These are phyloP conservation scores for Typhlichthys subterraneus DNA, from an alignment of 2,797 vertebrate species.

Conservation along the genomic window DNA sequence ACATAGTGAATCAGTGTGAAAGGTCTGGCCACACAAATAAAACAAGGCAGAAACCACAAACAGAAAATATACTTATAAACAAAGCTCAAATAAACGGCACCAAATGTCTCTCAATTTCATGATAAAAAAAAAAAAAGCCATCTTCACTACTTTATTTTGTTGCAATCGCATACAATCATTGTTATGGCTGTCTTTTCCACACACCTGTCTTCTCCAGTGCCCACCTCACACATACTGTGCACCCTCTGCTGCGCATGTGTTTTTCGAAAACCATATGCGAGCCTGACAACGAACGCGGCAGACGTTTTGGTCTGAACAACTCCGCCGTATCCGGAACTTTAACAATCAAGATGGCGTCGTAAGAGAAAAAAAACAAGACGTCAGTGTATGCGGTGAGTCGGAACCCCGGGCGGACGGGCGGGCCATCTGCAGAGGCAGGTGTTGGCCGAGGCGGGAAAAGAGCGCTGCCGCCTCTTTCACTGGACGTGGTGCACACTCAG, in stretches of 20 bases:
- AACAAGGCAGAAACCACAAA: conserved; percentile 28
- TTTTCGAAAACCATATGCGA: conserved; percentile 57
- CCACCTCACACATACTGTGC: too few relatives aligned
- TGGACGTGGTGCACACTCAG: conserved; percentile 57
- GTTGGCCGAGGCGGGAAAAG: conserved; percentile 57
- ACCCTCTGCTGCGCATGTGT: conserved; percentile 20
- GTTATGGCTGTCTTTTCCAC: too few relatives aligned
- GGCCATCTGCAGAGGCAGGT: conserved; percentile 70
- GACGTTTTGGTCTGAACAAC: conserved; percentile 39
- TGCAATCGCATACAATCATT: too few relatives aligned
- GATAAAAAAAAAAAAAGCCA: too few relatives aligned
- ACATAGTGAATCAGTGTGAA: conserved; percentile 2
- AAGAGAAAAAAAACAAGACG: not conserved
- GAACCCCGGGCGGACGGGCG: conserved; percentile 52
- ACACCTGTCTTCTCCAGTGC: not conserved
- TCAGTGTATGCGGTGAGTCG: conserved; percentile 49
- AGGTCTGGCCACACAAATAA: conserved; percentile 20
- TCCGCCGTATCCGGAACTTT: not conserved
- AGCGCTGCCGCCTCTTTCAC: conserved; percentile 51
- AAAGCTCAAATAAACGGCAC: conserved; percentile 8
- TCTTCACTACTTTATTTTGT: too few relatives aligned
- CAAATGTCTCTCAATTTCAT: not conserved
- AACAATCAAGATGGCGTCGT: conserved; percentile 41
- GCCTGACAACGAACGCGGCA: conserved; percentile 48
- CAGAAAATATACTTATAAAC: conserved; percentile 12